phyloP scores from a whole-genome alignment of 2,797 vertebrate species.

The Lacerta viridis region DNA sequence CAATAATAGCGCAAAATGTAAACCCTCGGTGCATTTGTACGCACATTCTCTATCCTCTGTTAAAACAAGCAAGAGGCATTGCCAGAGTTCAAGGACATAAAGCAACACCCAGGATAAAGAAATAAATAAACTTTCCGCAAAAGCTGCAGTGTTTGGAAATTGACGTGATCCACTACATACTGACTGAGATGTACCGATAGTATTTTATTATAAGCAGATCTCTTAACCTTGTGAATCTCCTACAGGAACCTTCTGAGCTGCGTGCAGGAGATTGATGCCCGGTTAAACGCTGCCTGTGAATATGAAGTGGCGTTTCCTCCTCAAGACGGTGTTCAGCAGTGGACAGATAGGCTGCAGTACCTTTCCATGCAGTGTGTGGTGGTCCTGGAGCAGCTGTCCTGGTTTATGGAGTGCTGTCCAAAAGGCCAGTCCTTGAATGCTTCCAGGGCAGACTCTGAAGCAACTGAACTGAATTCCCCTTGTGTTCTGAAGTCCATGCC shows the following conservation, averaged over 20 bases:
- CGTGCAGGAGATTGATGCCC: slow-evolving; percentile 82
- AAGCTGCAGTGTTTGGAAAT: background rate
- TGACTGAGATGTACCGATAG: background rate
- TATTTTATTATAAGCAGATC: background rate
- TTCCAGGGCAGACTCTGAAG: slow-evolving; percentile 33
- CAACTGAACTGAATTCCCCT: slow-evolving; percentile 37
- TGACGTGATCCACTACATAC: background rate
- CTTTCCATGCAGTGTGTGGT: slow-evolving; percentile 87
- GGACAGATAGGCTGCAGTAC: slow-evolving; percentile 84
- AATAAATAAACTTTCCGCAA: too few species aligned
- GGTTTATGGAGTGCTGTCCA: slow-evolving; percentile 93
- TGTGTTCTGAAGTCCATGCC: background rate
- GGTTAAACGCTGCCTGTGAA: slow-evolving; percentile 69
- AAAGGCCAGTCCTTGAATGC: slow-evolving; percentile 61
- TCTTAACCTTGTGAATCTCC: slow-evolving; percentile 14
- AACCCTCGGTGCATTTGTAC: too few species aligned
- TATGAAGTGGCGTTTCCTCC: slow-evolving; percentile 86
- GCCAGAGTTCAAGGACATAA: too few species aligned
- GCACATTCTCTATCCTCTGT: too few species aligned
- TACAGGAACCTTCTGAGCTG: slow-evolving; percentile 86
- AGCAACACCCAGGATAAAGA: too few species aligned
- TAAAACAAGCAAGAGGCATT: too few species aligned
- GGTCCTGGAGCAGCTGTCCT: slow-evolving; percentile 88
- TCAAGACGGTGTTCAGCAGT: slow-evolving; percentile 84
- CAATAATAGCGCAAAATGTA: background rate